These are phyloP conservation scores for Xerus inauris DNA, from an alignment of 2,113 vertebrate genomes.

Conservation along the genomic window DNA sequence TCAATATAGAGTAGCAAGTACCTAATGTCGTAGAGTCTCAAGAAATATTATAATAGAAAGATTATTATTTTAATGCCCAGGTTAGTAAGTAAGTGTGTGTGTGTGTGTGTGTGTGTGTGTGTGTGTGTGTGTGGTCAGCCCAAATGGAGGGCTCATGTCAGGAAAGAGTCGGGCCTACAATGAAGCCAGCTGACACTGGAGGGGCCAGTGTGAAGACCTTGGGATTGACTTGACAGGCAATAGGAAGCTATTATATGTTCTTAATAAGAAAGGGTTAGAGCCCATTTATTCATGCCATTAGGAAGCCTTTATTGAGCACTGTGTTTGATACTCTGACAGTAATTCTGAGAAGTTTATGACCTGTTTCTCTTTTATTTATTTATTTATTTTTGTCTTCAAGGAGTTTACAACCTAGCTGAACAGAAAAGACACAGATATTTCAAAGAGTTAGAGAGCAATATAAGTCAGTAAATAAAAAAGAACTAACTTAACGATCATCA, in stretches of 20 bases:
- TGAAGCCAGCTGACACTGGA: not conserved
- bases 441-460: constrained; percentile 16
- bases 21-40: not conserved
- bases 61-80: not conserved
- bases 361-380: constrained; percentile 39
- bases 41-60: not conserved
- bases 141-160: not conserved
- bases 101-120: not conserved
- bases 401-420: constrained; percentile 15
- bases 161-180: not conserved
- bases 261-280: not conserved
- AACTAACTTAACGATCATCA: constrained; percentile 29
- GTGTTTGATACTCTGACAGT: not conserved
- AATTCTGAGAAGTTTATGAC: constrained; percentile 30
- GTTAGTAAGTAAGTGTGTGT: not conserved
- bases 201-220: not conserved
- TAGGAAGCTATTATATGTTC: not conserved
- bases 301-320: not conserved
- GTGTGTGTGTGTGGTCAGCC: not conserved
- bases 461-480: constrained; percentile 33
- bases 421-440: constrained; percentile 46
- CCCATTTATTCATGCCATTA: not conserved
- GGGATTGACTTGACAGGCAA: not conserved
- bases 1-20: not conserved
- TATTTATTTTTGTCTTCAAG: not conserved